phyloP scores from a whole-genome alignment of 2,888 invertebrate genomes.

The Pocota personata region DNA sequence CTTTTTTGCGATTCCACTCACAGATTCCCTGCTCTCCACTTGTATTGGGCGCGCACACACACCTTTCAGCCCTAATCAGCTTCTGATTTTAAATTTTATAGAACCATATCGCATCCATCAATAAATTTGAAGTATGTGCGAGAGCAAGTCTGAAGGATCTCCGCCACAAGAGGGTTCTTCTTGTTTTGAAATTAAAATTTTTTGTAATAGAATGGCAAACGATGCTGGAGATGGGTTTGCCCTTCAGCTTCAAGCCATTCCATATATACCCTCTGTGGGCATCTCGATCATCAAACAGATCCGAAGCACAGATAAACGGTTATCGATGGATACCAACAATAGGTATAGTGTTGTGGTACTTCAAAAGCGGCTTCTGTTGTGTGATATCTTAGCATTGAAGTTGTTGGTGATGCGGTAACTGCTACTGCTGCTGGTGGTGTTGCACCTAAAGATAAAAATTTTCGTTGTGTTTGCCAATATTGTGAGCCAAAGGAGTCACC shows the following conservation, averaged over 20 bases:
- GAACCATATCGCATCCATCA: constrained; percentile 74
- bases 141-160: constrained; percentile 20
- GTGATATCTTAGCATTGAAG: constrained; percentile 14
- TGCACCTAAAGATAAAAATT: constrained; percentile 41
- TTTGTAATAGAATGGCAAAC: constrained; percentile 28
- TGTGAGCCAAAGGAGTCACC: neutral
- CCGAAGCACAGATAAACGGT: constrained; percentile 65
- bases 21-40: constrained; percentile 18
- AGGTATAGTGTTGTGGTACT: constrained; percentile 55
- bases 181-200: constrained; percentile 71
- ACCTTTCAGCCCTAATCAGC: constrained; percentile 65
- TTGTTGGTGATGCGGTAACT: neutral
- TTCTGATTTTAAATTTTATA: constrained; percentile 71
- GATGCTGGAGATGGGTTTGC: constrained; percentile 13
- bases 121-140: constrained; percentile 72
- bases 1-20: constrained; percentile 48
- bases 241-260: constrained; percentile 17
- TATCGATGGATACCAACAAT: constrained; percentile 74
- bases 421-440: constrained; percentile 11
- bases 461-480: constrained; percentile 38
- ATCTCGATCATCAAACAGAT: constrained; percentile 69
- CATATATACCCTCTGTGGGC: constrained; percentile 43
- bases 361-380: constrained; percentile 69
- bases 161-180: constrained; percentile 14
- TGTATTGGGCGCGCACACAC: neutral